A percentile compares a stretch with the other conserved stretches of the same genome.
phyloP scores from a whole-genome alignment of 2,888 invertebrate genomes.

The Volucella inflata region DNA sequence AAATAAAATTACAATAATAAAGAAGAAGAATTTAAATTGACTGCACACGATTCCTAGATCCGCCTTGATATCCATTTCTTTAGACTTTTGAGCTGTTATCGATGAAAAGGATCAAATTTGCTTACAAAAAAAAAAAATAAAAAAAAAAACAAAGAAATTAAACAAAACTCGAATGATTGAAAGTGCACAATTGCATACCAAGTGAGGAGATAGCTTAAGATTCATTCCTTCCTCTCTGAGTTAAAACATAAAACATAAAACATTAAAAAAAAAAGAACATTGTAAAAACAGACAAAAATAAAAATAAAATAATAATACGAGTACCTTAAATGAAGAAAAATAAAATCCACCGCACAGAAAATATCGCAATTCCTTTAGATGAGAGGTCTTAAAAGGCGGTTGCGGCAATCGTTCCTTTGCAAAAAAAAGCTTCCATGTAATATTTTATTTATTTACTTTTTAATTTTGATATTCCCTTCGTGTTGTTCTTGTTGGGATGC shows the following conservation, averaged over 20 bases:
- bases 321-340: constrained; percentile 22
- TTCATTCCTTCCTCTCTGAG: constrained; percentile 46
- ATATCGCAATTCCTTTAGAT: constrained; percentile 43
- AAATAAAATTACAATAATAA: constrained; percentile 39
- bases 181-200: constrained; percentile 57
- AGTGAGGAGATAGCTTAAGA: constrained; percentile 54
- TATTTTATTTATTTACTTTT: constrained; percentile 68
- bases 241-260: constrained; percentile 22
- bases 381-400: constrained; percentile 46
- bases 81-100: constrained; percentile 49
- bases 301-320: neutral
- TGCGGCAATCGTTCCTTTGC: constrained; percentile 49
- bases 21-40: constrained; percentile 51
- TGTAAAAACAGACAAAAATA: neutral
- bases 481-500: constrained; percentile 58
- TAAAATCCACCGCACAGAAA: constrained; percentile 47
- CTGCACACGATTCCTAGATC: constrained; percentile 66
- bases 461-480: constrained; percentile 59
- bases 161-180: constrained; percentile 66
- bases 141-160: constrained; percentile 36
- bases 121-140: constrained; percentile 35
- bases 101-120: constrained; percentile 68
- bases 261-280: constrained; percentile 12
- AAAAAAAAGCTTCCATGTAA: constrained; percentile 67
- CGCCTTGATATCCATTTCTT: constrained; percentile 59